A percentile compares a stretch with the other conserved stretches of the same genome.
phyloP scores from a whole-genome alignment of 2,888 invertebrate species.

The Archaeoteleia sp. region DNA sequence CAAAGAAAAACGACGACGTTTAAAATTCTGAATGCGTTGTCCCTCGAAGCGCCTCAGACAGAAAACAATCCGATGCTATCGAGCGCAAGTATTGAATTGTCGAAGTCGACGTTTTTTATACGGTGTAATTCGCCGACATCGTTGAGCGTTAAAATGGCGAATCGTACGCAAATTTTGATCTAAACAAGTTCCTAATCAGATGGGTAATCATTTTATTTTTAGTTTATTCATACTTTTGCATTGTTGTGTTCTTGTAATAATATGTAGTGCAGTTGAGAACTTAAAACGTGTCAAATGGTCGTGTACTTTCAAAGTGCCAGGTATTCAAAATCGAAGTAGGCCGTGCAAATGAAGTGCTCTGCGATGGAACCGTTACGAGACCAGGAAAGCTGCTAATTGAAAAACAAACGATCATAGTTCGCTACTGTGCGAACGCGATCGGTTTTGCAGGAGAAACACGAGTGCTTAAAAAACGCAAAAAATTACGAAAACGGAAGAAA shows the following conservation, averaged over 20 bases:
- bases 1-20: slow-evolving; percentile 39
- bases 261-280: not conserved
- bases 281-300: slow-evolving; percentile 10
- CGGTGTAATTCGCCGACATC: not conserved
- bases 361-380: slow-evolving; percentile 53
- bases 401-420: slow-evolving; percentile 68
- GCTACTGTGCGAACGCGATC: slow-evolving; percentile 49
- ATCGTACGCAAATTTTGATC: too few species aligned
- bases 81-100: slow-evolving; percentile 15
- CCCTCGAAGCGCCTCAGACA: slow-evolving; percentile 49
- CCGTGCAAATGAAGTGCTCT: slow-evolving; percentile 63
- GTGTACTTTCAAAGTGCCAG: too few species aligned
- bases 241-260: too few species aligned
- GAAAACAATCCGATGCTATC: slow-evolving; percentile 50
- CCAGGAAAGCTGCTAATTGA: slow-evolving; percentile 65
- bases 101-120: slow-evolving; percentile 5
- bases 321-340: slow-evolving; percentile 59
- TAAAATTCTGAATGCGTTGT: slow-evolving; percentile 46
- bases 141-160: too few species aligned
- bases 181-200: too few species aligned
- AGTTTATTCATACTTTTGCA: too few species aligned
- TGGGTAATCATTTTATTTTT: too few species aligned
- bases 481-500: not conserved
- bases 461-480: slow-evolving; percentile 1
- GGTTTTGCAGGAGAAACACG: slow-evolving; percentile 13